Evolutionary conservation across 2,797 vertebrate species (phyloP), one percentile per base, ranked within the genome.

Genomic region (Onychomys torridus): DNA sequence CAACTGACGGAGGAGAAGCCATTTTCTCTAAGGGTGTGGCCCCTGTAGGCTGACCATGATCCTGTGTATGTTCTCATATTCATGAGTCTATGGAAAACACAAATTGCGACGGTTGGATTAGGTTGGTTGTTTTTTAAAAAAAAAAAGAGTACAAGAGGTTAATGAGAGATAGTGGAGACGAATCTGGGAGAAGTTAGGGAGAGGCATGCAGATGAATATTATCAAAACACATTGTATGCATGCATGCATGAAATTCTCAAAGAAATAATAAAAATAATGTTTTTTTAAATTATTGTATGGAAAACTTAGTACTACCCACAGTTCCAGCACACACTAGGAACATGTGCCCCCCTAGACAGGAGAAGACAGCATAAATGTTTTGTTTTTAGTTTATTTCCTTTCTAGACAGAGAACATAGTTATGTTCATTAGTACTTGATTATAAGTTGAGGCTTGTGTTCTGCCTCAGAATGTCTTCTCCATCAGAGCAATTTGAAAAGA

Each of bases 341-440:
- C 14, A 17, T 49, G 49, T 43, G 19, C 34, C 67, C 43, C 43
- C 67, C 57, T 19, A 32, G 43, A 27, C n/a, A n/a, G 81, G 25
- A 52, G 37, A 43, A 27, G 23, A 43, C 55, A 25, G 16, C 23
- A 5, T 63, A 69, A 29, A 29, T 75, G 17, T 46, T 14, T 93
- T 6, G 81, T 52, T 84, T 97, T 63, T 59, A 89, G 49, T 32
- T 86, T 90, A 92, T 84, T 90, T 92, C 34, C 57, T 57, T 71
- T 92, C 61, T 16, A 79, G 40, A 69, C 91, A 93, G 88, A 93
- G 49, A 93, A 82, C 23, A 93, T n/a, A 27, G 12, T 55, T n/a
- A 37, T 52, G 32, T 69, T 85, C 76, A 17, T 29, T 27, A 40
- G 83, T 92, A 63, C 29, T 89, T 17, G 43, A 37, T 90, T 92